Evolutionary conservation across 53 echinoderm and acorn worm species (phyloP).

Genomic region (Pentamera pediparva): DNA sequence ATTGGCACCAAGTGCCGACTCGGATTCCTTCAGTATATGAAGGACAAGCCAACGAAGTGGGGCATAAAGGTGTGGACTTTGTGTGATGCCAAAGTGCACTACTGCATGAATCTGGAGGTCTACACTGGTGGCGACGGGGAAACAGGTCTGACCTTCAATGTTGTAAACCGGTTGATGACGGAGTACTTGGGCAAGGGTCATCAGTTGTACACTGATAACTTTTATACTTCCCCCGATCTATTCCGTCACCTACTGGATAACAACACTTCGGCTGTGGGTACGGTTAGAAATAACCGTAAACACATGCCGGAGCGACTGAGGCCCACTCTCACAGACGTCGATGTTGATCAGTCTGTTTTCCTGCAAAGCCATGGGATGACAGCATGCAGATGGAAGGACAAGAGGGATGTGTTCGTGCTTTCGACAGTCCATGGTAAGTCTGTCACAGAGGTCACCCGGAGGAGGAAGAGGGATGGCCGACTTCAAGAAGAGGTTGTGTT

Average conservation of each 20-base stretch:
- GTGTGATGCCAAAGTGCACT: too few relatives aligned
- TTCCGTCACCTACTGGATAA: not conserved
- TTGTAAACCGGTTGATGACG: too few relatives aligned
- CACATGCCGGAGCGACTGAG: not conserved
- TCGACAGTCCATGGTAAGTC: conserved; percentile 25
- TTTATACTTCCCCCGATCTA: not conserved
- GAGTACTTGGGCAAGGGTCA: too few relatives aligned
- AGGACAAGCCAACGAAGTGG: too few relatives aligned
- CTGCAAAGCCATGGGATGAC: conserved; percentile 6
- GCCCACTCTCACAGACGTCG: not conserved
- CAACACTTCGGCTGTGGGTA: not conserved
- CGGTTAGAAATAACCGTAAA: not conserved
- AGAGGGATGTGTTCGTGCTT: conserved; percentile 23
- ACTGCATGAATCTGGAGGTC: not conserved
- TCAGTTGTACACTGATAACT: too few relatives aligned
- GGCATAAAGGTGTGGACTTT: too few relatives aligned
- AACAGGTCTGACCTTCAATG: too few relatives aligned
- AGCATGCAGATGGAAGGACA: conserved; percentile 30
- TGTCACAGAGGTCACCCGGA: not conserved
- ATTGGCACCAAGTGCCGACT: too few relatives aligned
- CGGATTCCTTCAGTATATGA: too few relatives aligned
- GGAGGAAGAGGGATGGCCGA: conserved; percentile 1
- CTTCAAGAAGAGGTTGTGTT: not conserved
- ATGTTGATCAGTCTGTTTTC: conserved; percentile 5
- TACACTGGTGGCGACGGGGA: not conserved